phyloP scores from a whole-genome alignment of 1,140 invertebrate species.

The Propsilocerus akamusi region DNA sequence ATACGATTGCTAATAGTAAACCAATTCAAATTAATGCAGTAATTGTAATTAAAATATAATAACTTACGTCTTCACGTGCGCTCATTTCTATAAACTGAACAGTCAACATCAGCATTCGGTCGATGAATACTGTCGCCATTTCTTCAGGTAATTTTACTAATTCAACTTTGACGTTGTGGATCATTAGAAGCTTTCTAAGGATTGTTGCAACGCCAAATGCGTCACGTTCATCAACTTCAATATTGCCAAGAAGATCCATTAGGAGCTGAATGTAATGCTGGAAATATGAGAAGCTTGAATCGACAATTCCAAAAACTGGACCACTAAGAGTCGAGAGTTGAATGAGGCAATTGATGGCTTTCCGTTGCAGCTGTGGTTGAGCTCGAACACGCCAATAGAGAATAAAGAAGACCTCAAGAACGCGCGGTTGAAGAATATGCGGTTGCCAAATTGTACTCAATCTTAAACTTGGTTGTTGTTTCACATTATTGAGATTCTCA shows the following conservation, averaged over 20 bases:
- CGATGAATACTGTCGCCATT: constrained; percentile 19
- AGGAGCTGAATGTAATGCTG: background rate
- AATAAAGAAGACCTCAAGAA: constrained; percentile 53
- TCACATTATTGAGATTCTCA: constrained; percentile 36
- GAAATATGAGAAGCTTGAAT: constrained; percentile 5
- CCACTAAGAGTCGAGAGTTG: constrained; percentile 55
- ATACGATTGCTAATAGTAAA: constrained; percentile 14
- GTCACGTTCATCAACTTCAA: constrained; percentile 34
- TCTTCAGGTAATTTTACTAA: constrained; percentile 10
- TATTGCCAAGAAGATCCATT: constrained; percentile 14
- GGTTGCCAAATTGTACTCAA: constrained; percentile 39
- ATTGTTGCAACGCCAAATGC: constrained; percentile 36
- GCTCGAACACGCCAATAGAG: constrained; percentile 54
- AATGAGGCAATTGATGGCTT: constrained; percentile 47
- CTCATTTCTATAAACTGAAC: constrained; percentile 44
- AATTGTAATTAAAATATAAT: background rate
- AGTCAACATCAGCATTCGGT: constrained; percentile 43
- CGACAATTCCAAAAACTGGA: constrained; percentile 25
- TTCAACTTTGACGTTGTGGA: constrained; percentile 24
- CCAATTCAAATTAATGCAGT: constrained; percentile 1
- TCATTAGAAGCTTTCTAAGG: constrained; percentile 31
- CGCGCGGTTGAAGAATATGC: constrained; percentile 38
- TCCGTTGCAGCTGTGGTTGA: constrained; percentile 43
- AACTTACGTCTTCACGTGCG: constrained; percentile 36
- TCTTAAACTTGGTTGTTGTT: constrained; percentile 33